These are phyloP conservation scores for Pedicia rivosa DNA, from an alignment of 2,888 invertebrate genomes.

Conservation along the genomic window DNA sequence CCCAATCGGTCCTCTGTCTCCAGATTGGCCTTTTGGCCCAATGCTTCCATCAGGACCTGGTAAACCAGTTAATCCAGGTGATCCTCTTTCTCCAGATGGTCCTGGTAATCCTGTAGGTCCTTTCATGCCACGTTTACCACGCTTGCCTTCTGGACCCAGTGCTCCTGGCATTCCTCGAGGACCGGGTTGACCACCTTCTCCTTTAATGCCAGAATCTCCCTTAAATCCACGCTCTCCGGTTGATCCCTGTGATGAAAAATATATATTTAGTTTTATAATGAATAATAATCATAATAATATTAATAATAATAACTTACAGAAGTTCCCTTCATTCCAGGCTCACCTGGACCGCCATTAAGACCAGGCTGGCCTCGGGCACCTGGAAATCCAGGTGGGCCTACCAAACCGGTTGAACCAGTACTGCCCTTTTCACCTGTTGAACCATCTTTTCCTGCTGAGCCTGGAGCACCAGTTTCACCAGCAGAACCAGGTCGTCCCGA, in stretches of 20 bases:
- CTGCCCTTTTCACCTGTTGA: constrained; percentile 66
- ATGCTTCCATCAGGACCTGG: constrained; percentile 54
- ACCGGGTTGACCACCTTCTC: constrained; percentile 55
- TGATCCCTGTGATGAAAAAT: constrained; percentile 37
- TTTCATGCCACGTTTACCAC: constrained; percentile 61
- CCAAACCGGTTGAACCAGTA: constrained; percentile 50
- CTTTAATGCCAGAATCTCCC: constrained; percentile 62
- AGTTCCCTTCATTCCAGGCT: constrained; percentile 58
- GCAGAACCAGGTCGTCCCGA: constrained; percentile 61
- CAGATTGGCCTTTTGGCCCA: constrained; percentile 58
- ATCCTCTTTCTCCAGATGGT: constrained; percentile 52
- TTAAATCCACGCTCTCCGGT: constrained; percentile 66
- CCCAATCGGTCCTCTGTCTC: constrained; percentile 55
- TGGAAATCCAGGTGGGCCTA: constrained; percentile 68
- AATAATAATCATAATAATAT: not conserved
- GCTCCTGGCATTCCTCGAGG: constrained; percentile 61
- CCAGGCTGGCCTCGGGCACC: constrained; percentile 68
- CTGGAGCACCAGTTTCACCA: constrained; percentile 59
- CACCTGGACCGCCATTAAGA: constrained; percentile 52
- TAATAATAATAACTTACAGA: constrained; percentile 35
- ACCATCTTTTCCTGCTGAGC: constrained; percentile 66
- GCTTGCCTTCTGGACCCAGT: constrained; percentile 58
- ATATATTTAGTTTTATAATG: not conserved
- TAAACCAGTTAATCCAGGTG: constrained; percentile 36
- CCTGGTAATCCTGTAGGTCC: constrained; percentile 62